Conservation (phyloP, 2,888 invertebrate species). For the Chaitophorus viminalis region DNA sequence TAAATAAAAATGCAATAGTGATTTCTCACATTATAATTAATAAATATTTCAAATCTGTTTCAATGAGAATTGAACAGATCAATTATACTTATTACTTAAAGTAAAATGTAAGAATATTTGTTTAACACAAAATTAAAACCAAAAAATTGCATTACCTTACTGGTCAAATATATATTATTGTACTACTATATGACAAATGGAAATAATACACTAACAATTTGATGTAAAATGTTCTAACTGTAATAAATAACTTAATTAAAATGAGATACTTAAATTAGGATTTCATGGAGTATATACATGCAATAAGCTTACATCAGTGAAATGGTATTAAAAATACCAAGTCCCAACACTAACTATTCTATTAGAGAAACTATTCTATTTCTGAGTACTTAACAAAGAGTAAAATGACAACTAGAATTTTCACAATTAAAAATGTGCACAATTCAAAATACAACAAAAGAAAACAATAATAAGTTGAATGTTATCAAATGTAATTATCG, state of each 20-base stretch:
- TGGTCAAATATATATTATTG: not conserved
- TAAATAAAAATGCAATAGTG: not conserved
- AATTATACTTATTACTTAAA: not conserved
- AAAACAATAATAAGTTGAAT: not conserved
- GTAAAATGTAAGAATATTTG: not conserved
- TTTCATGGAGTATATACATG: not conserved
- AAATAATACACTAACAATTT: not conserved
- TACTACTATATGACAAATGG: not conserved
- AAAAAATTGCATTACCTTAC: not conserved
- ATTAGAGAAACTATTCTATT: not conserved
- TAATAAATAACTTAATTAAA: not conserved
- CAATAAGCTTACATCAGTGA: slow-evolving; percentile 10
- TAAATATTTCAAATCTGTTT: not conserved
- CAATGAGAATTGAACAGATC: not conserved
- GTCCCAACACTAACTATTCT: not conserved
- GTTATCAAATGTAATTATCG: not conserved
- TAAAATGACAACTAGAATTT: not conserved
- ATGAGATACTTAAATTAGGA: not conserved
- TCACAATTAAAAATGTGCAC: not conserved
- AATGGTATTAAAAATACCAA: not conserved
- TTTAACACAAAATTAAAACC: not conserved
- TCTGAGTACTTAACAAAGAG: not conserved
- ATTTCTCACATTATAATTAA: not conserved
- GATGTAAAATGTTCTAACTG: too few species aligned
- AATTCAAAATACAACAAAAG: not conserved